Percentiles rank a stretch among this genome's conserved stretches.
These are phyloP conservation scores for Mobula birostris DNA, from an alignment of 2,113 vertebrate genomes.

Conservation along the genomic window DNA sequence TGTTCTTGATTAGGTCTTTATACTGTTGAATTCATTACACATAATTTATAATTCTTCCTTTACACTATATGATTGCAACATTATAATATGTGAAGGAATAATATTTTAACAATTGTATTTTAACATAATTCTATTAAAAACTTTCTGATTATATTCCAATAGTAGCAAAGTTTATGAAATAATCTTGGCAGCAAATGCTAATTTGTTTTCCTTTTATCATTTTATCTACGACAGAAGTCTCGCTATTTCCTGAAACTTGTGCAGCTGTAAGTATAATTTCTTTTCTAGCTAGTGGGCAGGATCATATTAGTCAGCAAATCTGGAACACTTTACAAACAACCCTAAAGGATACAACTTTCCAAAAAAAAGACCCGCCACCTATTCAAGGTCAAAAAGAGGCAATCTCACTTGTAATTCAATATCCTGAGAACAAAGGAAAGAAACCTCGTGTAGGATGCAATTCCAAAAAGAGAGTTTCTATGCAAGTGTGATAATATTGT, in stretches of 20 bases:
- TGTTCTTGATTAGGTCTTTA: not conserved
- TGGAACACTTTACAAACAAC: too few relatives aligned
- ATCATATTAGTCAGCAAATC: not conserved
- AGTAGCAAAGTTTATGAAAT: not conserved
- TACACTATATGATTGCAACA: not conserved
- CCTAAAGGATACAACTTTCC: not conserved
- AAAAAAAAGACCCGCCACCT: not conserved
- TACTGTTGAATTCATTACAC: not conserved
- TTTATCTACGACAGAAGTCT: not conserved
- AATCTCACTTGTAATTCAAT: not conserved
- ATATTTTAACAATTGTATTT: too few relatives aligned
- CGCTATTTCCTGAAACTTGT: not conserved
- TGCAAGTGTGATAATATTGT: not conserved
- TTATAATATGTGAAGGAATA: not conserved
- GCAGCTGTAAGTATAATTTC: not conserved
- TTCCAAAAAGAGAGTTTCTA: not conserved
- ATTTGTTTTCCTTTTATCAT: not conserved
- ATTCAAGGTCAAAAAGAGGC: not conserved
- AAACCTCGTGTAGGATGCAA: not conserved
- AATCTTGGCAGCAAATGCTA: not conserved
- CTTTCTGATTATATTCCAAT: not conserved
- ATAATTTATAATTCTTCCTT: not conserved
- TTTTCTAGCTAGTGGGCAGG: not conserved
- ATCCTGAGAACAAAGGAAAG: not conserved
- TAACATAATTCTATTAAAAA: not conserved